These are phyloP conservation scores for Halyomorpha halys DNA, from an alignment of 1,140 invertebrate genomes.

Conservation along the genomic window DNA sequence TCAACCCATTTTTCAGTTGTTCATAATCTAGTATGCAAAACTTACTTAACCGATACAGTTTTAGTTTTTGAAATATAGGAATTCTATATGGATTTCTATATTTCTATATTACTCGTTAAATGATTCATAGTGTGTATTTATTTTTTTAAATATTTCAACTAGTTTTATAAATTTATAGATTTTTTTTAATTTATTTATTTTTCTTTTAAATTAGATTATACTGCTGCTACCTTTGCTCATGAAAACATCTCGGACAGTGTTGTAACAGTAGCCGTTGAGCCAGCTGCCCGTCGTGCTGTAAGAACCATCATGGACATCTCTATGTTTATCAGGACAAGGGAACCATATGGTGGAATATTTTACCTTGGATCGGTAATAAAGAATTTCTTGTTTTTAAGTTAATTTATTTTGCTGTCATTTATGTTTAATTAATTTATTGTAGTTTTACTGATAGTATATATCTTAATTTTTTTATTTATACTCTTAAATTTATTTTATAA, in stretches of 20 bases:
- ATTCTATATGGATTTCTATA: too few species aligned
- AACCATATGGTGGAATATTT: conserved; percentile 73
- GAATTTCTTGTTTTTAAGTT: too few species aligned
- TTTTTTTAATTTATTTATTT: conserved; percentile 15
- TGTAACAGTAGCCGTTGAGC: conserved; percentile 57
- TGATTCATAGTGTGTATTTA: too few species aligned
- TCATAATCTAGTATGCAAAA: too few species aligned
- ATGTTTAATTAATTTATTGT: not conserved
- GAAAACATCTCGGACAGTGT: conserved; percentile 63
- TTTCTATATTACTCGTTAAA: too few species aligned
- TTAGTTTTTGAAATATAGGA: too few species aligned
- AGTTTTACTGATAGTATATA: too few species aligned
- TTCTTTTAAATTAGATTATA: conserved; percentile 51
- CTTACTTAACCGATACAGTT: too few species aligned
- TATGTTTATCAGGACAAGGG: conserved; percentile 81
- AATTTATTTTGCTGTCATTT: not conserved
- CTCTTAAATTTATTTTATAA: not conserved
- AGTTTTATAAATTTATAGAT: too few species aligned
- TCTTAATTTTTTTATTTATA: not conserved
- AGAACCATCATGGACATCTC: conserved; percentile 75
- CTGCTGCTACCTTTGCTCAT: conserved; percentile 81
- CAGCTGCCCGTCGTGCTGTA: conserved; percentile 54
- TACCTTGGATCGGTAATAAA: conserved; percentile 63
- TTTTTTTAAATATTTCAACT: too few species aligned
- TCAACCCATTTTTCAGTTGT: too few species aligned